Percentiles rank a stretch among this genome's conserved stretches.
Evolutionary conservation across 2,113 vertebrate species (phyloP).

Genomic region (Hepsetus odoe): DNA sequence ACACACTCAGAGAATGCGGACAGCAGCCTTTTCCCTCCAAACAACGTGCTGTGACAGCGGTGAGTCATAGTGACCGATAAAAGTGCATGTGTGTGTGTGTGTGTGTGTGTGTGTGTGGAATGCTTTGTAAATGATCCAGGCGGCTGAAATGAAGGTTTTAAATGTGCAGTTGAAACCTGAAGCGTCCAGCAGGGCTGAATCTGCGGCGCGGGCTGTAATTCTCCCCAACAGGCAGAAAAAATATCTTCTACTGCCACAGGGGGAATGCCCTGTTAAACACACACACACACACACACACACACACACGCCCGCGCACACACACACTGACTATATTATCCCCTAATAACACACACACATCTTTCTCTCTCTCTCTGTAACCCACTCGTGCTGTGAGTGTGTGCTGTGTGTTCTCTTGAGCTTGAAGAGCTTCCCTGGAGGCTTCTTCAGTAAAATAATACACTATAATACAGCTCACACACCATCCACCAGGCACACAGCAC

Average conservation of each 20-base stretch:
- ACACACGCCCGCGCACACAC: no score
- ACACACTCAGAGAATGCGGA: conserved; percentile 26
- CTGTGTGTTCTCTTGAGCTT: no score
- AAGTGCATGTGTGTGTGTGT: conserved; percentile 61
- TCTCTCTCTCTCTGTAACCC: background rate
- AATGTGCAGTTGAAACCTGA: conserved; percentile 69
- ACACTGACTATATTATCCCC: conserved; percentile 15
- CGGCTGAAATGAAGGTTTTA: conserved; percentile 61
- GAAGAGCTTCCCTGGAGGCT: background rate
- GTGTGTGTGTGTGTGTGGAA: conserved; percentile 39
- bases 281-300: conserved; percentile 20
- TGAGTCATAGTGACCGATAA: conserved; percentile 73
- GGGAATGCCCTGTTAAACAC: conserved; percentile 61
- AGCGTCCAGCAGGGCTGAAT: conserved; percentile 60
- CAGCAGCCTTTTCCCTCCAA: conserved; percentile 13
- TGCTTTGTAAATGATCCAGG: conserved; percentile 73
- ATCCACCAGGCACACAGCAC: background rate
- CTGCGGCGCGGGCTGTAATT: conserved; percentile 70
- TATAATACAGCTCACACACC: background rate
- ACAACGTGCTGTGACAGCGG: conserved; percentile 16
- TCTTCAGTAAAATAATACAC: background rate
- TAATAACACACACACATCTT: conserved; percentile 11
- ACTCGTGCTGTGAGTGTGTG: background rate
- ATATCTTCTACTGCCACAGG: conserved; percentile 74
- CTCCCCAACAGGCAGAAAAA: conserved; percentile 67